Conservation (phyloP, 64 coral and sea anemone species). For the Dendrophyllia cribrosa region DNA sequence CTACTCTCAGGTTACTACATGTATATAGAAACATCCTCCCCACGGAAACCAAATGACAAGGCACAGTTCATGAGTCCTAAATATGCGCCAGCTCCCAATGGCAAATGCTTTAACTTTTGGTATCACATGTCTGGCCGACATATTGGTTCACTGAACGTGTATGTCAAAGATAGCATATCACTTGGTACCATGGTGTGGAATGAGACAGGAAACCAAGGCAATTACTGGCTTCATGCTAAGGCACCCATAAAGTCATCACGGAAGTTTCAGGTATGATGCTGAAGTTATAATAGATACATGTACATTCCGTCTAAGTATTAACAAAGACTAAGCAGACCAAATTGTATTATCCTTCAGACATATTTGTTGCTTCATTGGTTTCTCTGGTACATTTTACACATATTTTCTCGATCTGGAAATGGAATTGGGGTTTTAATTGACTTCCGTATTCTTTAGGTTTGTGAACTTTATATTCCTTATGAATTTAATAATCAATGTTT, state of each 20-base stretch:
- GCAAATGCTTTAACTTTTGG: conserved; percentile 95
- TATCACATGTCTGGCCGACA: conserved; percentile 94
- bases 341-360: too few relatives aligned
- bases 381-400: too few relatives aligned
- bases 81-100: conserved; percentile 56
- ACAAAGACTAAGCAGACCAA: too few relatives aligned
- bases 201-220: conserved; percentile 85
- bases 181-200: conserved; percentile 79
- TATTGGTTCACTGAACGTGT: conserved; percentile 86
- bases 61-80: conserved; percentile 77
- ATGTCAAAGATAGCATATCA: conserved; percentile 60
- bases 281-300: too few relatives aligned
- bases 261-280: conserved; percentile 39
- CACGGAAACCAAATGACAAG: conserved; percentile 71
- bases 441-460: too few relatives aligned
- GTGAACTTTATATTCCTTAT: too few relatives aligned
- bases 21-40: conserved; percentile 92
- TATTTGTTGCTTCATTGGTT: too few relatives aligned
- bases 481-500: neutral
- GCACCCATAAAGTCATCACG: conserved; percentile 45
- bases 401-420: too few relatives aligned
- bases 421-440: too few relatives aligned
- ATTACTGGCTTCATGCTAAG: conserved; percentile 76
- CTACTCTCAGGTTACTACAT: conserved; percentile 78
- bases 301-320: too few relatives aligned